phyloP scores from a whole-genome alignment of 2,888 invertebrate species.

The Exocentrus adspersus region DNA sequence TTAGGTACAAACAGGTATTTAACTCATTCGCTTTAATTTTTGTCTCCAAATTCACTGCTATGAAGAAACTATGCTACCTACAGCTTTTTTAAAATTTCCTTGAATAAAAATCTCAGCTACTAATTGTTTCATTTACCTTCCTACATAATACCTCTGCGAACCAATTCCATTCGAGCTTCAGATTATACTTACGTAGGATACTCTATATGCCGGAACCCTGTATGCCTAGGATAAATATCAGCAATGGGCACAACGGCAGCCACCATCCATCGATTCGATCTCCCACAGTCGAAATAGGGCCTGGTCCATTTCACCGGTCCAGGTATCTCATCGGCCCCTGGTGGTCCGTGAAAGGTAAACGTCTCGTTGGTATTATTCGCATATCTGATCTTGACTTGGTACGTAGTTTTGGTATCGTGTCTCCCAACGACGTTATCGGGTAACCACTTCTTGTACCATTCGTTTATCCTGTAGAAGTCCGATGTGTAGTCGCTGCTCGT shows the following conservation, averaged over 20 bases:
- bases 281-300: conserved; percentile 96
- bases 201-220: conserved; percentile 91
- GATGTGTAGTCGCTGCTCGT: conserved; percentile 91
- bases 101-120: too few species aligned
- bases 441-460: conserved; percentile 93
- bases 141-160: too few species aligned
- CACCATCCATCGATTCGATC: conserved; percentile 95
- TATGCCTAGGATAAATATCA: conserved; percentile 94
- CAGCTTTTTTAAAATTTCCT: too few species aligned
- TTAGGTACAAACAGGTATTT: too few species aligned
- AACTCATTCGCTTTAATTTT: too few species aligned
- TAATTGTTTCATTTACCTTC: too few species aligned
- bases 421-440: conserved; percentile 84
- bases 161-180: too few species aligned
- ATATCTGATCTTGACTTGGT: conserved; percentile 87
- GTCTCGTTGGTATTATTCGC: conserved; percentile 95
- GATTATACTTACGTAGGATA: conserved; percentile 83
- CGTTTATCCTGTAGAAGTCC: conserved; percentile 90
- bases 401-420: conserved; percentile 92
- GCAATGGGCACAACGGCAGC: conserved; percentile 94
- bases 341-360: conserved; percentile 95
- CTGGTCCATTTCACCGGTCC: conserved; percentile 95
- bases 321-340: conserved; percentile 88
- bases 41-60: too few species aligned
- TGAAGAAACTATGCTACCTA: too few species aligned